A percentile compares a stretch with the other conserved stretches of the same genome.
Evolutionary conservation across 2,888 invertebrate genomes (phyloP).

Genomic region (Unio delphinus): DNA sequence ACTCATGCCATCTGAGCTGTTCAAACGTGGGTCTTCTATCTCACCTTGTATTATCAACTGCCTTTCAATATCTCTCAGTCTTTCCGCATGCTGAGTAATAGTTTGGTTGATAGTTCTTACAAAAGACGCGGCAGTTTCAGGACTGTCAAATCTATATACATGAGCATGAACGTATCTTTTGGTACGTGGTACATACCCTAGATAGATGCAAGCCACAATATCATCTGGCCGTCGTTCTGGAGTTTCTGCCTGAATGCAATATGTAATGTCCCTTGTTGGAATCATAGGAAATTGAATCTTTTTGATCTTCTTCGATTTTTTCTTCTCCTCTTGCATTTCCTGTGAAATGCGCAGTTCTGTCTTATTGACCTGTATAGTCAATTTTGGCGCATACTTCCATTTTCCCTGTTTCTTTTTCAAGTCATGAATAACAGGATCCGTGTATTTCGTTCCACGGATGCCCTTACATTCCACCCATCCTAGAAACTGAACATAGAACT

Average conservation of each 20-base stretch:
- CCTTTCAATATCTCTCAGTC: constrained; percentile 85
- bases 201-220: constrained; percentile 91
- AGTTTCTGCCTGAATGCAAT: constrained; percentile 82
- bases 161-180: constrained; percentile 96
- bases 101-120: constrained; percentile 88
- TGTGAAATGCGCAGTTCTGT: constrained; percentile 96
- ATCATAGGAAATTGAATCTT: constrained; percentile 79
- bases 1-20: constrained; percentile 42
- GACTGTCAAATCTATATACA: constrained; percentile 93
- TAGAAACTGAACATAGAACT: constrained; percentile 79
- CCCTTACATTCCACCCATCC: constrained; percentile 96
- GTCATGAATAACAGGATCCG: constrained; percentile 87
- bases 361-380: constrained; percentile 75
- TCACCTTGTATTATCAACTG: constrained; percentile 58
- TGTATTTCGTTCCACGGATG: constrained; percentile 85
- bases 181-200: constrained; percentile 94
- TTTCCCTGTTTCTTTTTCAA: constrained; percentile 88
- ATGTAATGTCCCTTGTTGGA: constrained; percentile 81
- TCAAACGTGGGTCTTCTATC: constrained; percentile 45
- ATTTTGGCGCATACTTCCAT: constrained; percentile 89
- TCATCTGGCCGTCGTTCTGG: constrained; percentile 83
- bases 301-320: constrained; percentile 68
- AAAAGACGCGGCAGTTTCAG: constrained; percentile 91
- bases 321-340: constrained; percentile 74
- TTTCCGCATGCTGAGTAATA: constrained; percentile 85